Base-by-base conservation (phyloP, 2,113 vertebrate species). In the Pterocles orientalis region DNA sequence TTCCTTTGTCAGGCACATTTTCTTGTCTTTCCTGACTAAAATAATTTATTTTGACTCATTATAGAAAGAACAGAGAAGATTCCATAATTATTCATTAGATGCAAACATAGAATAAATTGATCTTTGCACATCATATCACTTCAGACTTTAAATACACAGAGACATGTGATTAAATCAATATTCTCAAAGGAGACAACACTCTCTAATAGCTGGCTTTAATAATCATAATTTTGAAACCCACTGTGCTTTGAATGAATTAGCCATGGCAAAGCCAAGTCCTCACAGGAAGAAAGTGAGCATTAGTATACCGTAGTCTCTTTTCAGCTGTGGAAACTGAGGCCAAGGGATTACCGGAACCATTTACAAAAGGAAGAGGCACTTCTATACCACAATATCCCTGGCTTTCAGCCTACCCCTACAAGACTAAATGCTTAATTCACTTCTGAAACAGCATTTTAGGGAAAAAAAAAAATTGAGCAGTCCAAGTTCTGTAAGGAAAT, bases 131-230 rank as follows among this genome's bases (percentile, higher is more conserved):
- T 87, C 57, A 15, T 78, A 84, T 89, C 77, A 68, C 84, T 87
- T 92, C 70, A 92, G 21, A 56, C n/a, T 91, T 95, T 85, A 95
- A 94, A 94, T 65, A 93, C 82, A 69, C 21, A 60, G 73, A 88
- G 34, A 75, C 4, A 39, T 47, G 12, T 58, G 87, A 89, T 91
- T 82, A 82, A 95, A 95, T 91, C 95, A 90, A 82, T 95, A 87
- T 87, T 92, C 93, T 88, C 78, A 88, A 72, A 94, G 66, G 56
- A 94, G 78, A 77, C 28, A 77, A 76, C 50, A 54, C 19, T 71
- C 41, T 57, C 58, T 95, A 92, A 95, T 90, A 88, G 62, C 29
- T 73, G 70, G n/a, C 58, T 95, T 94, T 90, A 96, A 87, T 76
- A 91, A 91, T 82, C 34, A 85, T 91, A 85, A 92, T 94, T 91